phyloP scores from a whole-genome alignment of 2,113 vertebrate species.

The Boulengerochromis microlepis region DNA sequence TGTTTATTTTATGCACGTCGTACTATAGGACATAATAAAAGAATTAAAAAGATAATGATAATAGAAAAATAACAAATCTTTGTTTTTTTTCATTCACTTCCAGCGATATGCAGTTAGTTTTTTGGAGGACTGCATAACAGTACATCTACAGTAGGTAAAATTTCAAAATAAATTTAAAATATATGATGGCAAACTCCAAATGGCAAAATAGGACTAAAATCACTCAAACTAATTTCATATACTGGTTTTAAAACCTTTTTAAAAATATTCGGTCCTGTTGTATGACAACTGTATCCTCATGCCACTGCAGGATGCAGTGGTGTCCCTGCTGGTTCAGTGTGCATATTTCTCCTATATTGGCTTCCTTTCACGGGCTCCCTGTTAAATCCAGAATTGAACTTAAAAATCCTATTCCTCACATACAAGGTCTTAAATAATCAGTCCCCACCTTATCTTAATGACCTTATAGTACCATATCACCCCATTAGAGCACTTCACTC shows the following conservation, averaged over 20 bases:
- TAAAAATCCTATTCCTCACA: no score
- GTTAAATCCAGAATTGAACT: not conserved
- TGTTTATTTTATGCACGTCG: no score
- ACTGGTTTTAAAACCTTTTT: not conserved
- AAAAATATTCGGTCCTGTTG: not conserved
- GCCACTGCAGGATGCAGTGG: not conserved
- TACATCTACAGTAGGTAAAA: rapidly evolving
- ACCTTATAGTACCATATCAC: not conserved
- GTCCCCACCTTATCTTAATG: not conserved
- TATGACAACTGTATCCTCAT: not conserved
- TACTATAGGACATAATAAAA: not conserved
- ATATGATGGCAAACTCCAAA: not conserved
- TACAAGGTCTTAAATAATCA: no score
- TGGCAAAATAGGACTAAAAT: not conserved
- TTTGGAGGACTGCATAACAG: not conserved
- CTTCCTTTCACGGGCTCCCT: not conserved
- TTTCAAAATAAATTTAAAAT: rapidly evolving
- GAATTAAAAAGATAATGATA: not conserved
- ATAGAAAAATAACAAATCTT: not conserved
- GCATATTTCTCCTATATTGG: not conserved
- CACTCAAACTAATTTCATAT: not conserved
- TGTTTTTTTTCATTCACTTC: not conserved
- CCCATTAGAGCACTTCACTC: not conserved
- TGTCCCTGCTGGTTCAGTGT: not conserved
- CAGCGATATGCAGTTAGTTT: not conserved